Base-by-base conservation (phyloP, 2,888 invertebrate species). In the Pachycephus smyrnensis region DNA sequence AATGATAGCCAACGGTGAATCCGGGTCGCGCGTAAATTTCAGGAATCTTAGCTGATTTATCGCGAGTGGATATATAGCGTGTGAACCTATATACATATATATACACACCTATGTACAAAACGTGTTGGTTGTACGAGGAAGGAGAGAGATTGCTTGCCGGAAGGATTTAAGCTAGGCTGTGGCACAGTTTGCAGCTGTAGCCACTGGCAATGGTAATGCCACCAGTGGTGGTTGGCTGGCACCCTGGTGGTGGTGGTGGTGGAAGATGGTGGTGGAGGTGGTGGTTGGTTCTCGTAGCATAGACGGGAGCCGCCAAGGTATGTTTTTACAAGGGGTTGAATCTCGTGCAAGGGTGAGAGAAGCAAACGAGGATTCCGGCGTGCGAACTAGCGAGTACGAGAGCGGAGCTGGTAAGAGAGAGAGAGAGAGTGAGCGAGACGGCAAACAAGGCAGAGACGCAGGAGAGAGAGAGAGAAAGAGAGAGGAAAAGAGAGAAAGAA, bases 1-100 rank as follows among this genome's bases (percentile, higher is more conserved):
- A 87, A 86, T 85, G 86, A 88, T 88, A 84, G 88, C 82, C 86
- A 78, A 82, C 80, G 81, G 80, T 15, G 82, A 84, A 88, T 89
- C 84, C 86, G 86, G 88, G 89, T 89, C 88, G 88, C 88, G 87
- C 88, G 89, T 88, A 88, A 88, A 89, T 89, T 89, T 88, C 87
- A 87, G 84, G 86, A 88, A 87, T 88, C 88, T 87, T 87, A 86
- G 74, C 86, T 88, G 89, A 89, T 89, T 89, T 89, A 89, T 89
- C 82, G 86, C 83, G 80, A 75, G 79, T 76, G 83, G 83, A 87
- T 86, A 88, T 89, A 12, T 11, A 71, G 2, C 55, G 23, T 55
- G 55, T 9, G 55, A 55, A 9, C 40, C 0, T 6, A 6, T 2
- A 40, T 9, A 37, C 37, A 23, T 9, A 55, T 4, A 9, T 9